Percentiles rank a stretch among this genome's conserved stretches.
These are phyloP conservation scores for Athene cunicularia DNA, from an alignment of 2,113 vertebrate genomes.

Conservation along the genomic window DNA sequence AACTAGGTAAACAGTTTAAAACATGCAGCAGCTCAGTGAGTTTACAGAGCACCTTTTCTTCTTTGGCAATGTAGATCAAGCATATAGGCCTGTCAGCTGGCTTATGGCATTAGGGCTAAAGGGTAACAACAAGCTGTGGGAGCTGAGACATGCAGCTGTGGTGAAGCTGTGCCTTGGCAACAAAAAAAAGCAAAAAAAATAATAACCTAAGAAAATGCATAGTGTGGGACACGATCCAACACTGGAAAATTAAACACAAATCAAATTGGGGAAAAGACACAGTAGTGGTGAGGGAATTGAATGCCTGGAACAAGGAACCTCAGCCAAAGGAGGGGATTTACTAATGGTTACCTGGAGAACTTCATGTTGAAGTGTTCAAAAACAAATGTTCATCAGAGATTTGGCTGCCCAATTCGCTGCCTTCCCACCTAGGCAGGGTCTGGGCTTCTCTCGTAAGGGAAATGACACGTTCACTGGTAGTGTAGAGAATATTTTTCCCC, in stretches of 20 bases:
- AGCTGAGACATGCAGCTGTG: neutral
- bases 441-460: neutral
- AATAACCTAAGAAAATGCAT: neutral
- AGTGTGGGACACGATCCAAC: neutral
- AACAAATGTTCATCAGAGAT: neutral
- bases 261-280: neutral
- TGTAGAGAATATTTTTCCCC: neutral
- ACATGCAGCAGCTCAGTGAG: neutral
- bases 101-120: neutral
- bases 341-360: neutral
- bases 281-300: neutral
- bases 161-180: neutral
- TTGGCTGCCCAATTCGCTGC: rapidly evolving
- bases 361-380: neutral
- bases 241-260: neutral
- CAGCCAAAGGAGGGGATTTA: neutral
- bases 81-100: neutral
- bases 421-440: neutral
- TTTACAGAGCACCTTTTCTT: neutral
- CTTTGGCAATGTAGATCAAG: rapidly evolving
- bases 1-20: neutral
- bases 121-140: neutral
- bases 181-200: neutral
- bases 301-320: neutral
- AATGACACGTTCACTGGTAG: neutral